Conservation (phyloP, 2,797 vertebrate species). For the Enteromius fasciolatus region DNA sequence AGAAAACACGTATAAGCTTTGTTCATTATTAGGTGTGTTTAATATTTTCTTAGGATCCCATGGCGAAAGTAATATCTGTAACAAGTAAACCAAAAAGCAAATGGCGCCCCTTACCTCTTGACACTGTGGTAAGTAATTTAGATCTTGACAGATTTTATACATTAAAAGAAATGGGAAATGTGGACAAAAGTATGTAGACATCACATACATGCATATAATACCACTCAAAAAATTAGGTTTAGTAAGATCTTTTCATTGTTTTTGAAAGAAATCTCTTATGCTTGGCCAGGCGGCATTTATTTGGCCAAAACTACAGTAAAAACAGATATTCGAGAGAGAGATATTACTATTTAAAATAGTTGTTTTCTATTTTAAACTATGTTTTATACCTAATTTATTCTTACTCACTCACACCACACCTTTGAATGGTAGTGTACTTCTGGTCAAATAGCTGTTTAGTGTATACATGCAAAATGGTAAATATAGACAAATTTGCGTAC, state of each 20-base stretch:
- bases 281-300: not conserved
- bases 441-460: not conserved
- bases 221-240: not conserved
- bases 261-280: not conserved
- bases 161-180: too few relatives aligned
- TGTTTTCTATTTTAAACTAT: not conserved
- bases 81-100: slow-evolving; percentile 95
- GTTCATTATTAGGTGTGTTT: not conserved
- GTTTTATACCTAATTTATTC: not conserved
- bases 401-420: not conserved
- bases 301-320: not conserved
- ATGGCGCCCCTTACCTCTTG: slow-evolving; percentile 94
- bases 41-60: slow-evolving; percentile 82
- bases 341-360: not conserved
- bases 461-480: not conserved
- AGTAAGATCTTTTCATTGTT: not conserved
- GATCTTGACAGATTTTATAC: not conserved
- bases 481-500: not conserved
- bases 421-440: not conserved
- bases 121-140: slow-evolving; percentile 90
- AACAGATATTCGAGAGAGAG: too few relatives aligned
- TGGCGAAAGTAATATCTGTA: slow-evolving; percentile 90
- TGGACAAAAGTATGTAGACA: not conserved
- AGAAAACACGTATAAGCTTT: not conserved
- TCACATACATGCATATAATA: not conserved